Conservation (phyloP, 2,888 invertebrate genomes). For the Erebia aethiops region DNA sequence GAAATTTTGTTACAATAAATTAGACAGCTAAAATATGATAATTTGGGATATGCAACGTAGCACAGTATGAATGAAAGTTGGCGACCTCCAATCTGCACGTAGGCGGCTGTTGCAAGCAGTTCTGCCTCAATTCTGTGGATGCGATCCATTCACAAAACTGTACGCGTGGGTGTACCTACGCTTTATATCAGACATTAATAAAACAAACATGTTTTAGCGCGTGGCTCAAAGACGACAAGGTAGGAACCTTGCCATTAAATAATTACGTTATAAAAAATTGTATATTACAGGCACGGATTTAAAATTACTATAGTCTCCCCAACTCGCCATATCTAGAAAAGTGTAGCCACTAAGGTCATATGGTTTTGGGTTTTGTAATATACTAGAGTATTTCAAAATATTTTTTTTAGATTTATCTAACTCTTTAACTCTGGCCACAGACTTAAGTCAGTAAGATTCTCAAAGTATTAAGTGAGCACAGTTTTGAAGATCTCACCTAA, state of each 20-base stretch:
- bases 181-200: slow-evolving; percentile 53
- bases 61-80: slow-evolving; percentile 78
- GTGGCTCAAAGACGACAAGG: slow-evolving; percentile 29
- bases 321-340: no score
- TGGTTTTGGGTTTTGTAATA: no score
- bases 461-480: no score
- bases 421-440: no score
- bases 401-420: no score
- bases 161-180: slow-evolving; percentile 58
- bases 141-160: slow-evolving; percentile 70
- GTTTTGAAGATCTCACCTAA: no score
- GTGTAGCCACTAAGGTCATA: no score
- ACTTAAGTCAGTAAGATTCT: no score
- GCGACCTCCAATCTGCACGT: slow-evolving; percentile 73
- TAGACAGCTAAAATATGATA: slow-evolving; percentile 22
- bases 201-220: slow-evolving; percentile 45
- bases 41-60: slow-evolving; percentile 40
- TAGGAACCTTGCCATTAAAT: slow-evolving; percentile 18
- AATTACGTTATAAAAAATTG: slow-evolving; percentile 17
- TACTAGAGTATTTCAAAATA: no score
- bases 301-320: no score
- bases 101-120: slow-evolving; percentile 74
- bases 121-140: slow-evolving; percentile 43
- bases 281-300: background rate
- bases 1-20: background rate